Conservation (phyloP, 2,113 vertebrate species). For the Macrotus californicus region DNA sequence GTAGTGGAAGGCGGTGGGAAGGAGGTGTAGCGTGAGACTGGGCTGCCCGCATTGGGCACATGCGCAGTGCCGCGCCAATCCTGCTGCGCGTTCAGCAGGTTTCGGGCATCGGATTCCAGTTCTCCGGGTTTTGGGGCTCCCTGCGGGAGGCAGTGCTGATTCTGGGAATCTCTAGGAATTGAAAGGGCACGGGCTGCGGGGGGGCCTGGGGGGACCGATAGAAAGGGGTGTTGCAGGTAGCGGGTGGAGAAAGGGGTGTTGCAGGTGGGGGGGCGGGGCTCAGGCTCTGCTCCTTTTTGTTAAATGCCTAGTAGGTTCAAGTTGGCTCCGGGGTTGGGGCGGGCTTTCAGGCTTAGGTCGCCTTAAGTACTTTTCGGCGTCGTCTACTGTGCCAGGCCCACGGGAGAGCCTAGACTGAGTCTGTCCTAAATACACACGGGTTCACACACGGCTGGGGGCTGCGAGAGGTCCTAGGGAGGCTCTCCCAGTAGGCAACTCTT, state of each 20-base stretch:
- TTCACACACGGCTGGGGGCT: not conserved
- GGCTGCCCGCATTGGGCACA: constrained; percentile 48
- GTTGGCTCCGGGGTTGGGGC: not conserved
- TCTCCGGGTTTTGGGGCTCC: constrained; percentile 68
- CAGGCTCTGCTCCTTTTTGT: not conserved
- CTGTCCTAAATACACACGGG: not conserved
- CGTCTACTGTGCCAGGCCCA: not conserved
- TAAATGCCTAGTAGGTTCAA: not conserved
- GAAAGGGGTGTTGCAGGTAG: not conserved
- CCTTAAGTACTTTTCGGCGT: not conserved
- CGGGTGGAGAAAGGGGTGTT: not conserved
- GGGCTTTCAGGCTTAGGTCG: not conserved
- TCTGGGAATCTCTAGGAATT: constrained; percentile 70
- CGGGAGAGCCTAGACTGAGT: not conserved
- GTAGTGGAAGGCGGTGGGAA: constrained; percentile 57
- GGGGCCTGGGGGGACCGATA: no score
- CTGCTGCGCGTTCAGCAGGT: constrained; percentile 37
- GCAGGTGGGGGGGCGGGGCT: not conserved
- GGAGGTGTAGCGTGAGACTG: constrained; percentile 65
- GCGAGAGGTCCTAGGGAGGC: not conserved
- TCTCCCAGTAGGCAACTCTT: not conserved
- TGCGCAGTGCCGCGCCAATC: constrained; percentile 59
- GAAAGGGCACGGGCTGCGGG: not conserved
- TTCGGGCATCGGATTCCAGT: constrained; percentile 38
- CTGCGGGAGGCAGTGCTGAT: constrained; percentile 36